phyloP scores from a whole-genome alignment of 2,888 invertebrate genomes.

The Rhagophthalmus giganteus region DNA sequence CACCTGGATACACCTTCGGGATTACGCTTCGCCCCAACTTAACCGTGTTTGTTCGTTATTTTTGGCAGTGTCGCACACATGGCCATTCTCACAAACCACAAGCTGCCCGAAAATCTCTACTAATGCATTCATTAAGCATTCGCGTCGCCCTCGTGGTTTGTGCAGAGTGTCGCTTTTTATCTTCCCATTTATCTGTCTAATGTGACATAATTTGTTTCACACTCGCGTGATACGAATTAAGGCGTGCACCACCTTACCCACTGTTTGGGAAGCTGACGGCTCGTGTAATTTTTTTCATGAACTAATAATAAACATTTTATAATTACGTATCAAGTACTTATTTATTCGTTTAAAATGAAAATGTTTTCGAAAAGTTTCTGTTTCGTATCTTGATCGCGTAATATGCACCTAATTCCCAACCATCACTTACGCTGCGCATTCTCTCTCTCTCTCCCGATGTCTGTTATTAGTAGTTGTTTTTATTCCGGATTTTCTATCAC shows the following conservation, averaged over 20 bases:
- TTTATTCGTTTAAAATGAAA: too few species aligned
- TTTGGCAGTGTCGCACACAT: slow-evolving; percentile 18
- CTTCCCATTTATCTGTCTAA: slow-evolving; percentile 17
- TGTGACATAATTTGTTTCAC: slow-evolving; percentile 21
- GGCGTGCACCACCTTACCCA: slow-evolving; percentile 2
- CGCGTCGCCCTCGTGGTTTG: slow-evolving; percentile 7
- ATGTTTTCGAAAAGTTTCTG: too few species aligned
- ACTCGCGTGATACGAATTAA: slow-evolving; percentile 13
- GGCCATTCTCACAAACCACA: slow-evolving; percentile 20
- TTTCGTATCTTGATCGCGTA: too few species aligned
- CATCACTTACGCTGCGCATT: too few species aligned
- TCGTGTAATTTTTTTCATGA: too few species aligned
- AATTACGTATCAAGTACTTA: too few species aligned
- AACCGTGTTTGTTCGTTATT: slow-evolving; percentile 23
- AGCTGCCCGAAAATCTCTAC: slow-evolving; percentile 18
- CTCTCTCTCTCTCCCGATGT: not conserved
- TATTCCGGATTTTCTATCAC: slow-evolving; percentile 33
- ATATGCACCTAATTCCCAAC: too few species aligned
- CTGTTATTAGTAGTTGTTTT: slow-evolving; percentile 33
- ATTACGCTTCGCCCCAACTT: slow-evolving; percentile 27
- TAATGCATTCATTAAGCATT: slow-evolving; percentile 19
- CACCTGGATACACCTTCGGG: slow-evolving; percentile 45
- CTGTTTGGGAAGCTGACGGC: too few species aligned
- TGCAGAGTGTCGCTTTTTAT: slow-evolving; percentile 15
- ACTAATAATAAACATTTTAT: too few species aligned